phyloP scores from a whole-genome alignment of 2,797 vertebrate species.

The Acridotheres tristis region DNA sequence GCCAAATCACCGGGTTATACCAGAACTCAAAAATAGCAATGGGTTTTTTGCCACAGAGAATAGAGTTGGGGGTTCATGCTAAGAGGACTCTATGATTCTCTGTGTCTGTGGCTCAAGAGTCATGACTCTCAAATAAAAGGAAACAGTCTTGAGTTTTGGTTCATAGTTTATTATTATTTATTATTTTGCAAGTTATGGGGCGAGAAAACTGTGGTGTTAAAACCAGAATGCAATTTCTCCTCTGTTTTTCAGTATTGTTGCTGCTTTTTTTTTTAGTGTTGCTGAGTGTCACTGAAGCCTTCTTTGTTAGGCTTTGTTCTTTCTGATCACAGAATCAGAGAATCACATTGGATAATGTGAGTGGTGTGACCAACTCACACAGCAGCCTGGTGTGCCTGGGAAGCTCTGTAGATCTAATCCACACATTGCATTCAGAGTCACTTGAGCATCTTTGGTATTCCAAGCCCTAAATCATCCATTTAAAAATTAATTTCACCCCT shows the following conservation, averaged over 20 bases:
- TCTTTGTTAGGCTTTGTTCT: neutral
- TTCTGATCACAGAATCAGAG: neutral
- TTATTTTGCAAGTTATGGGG: neutral
- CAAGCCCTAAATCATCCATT: neutral
- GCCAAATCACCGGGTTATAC: neutral
- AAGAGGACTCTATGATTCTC: neutral
- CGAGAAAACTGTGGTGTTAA: neutral
- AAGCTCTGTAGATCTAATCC: neutral
- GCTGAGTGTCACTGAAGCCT: neutral
- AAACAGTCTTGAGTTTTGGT: neutral
- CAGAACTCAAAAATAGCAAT: neutral
- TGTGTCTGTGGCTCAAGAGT: neutral
- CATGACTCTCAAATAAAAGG: neutral
- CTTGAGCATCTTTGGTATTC: neutral
- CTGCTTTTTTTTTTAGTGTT: neutral
- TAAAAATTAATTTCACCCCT: neutral
- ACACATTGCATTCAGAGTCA: neutral
- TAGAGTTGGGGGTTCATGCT: neutral
- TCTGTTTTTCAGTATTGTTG: neutral
- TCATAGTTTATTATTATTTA: neutral
- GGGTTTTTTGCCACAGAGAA: neutral
- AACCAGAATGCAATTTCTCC: neutral
- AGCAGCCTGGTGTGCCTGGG: neutral
- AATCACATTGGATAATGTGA: neutral
- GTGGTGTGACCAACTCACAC: accelerated